Conservation (phyloP, 2,113 vertebrate genomes). For the Rhinopomastus cyanomelas region DNA sequence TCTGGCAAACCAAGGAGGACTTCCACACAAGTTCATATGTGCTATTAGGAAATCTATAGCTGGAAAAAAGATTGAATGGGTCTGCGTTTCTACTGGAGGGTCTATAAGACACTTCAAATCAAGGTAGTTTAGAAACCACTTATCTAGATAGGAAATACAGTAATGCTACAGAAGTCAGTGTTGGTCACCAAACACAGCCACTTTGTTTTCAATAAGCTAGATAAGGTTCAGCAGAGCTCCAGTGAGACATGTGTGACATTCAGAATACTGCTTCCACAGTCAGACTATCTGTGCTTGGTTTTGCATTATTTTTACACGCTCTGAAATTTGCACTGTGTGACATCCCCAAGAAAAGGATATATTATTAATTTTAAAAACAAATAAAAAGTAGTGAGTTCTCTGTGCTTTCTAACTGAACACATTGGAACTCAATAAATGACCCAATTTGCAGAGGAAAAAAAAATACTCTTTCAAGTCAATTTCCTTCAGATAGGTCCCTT, state of each 20-base stretch:
- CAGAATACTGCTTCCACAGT: neutral
- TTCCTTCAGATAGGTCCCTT: neutral
- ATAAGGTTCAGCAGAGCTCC: neutral
- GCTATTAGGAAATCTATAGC: neutral
- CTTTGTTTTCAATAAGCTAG: neutral
- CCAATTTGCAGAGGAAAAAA: neutral
- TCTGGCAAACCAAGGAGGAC: neutral
- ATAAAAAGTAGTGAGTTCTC: neutral
- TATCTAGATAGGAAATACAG: neutral
- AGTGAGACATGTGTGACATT: neutral
- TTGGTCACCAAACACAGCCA: neutral
- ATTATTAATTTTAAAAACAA: neutral
- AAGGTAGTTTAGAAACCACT: neutral
- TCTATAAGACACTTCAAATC: neutral
- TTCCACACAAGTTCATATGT: neutral
- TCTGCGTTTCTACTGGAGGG: neutral
- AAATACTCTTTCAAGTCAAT: neutral
- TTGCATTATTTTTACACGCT: neutral
- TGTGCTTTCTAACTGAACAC: neutral
- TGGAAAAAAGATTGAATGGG: neutral
- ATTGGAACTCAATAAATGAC: neutral
- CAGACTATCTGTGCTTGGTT: neutral
- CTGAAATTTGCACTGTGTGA: neutral
- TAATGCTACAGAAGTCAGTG: neutral
- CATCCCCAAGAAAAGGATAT: neutral